Base-by-base conservation (phyloP, 2,113 vertebrate genomes). In the Indicator maculatus region DNA sequence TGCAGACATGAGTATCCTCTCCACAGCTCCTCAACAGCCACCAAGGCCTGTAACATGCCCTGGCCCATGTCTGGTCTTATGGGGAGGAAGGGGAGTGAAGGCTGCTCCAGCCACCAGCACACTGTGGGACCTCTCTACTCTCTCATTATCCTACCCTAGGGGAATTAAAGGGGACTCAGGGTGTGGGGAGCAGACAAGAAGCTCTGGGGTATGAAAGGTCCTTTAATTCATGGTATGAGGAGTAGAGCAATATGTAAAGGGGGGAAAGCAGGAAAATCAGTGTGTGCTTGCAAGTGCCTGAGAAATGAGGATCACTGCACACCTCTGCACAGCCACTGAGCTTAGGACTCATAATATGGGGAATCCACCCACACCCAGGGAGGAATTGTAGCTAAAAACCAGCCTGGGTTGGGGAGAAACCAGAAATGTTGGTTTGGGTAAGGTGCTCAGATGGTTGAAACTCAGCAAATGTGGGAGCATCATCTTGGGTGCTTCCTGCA, bases 401-500 rank as follows among this genome's bases (percentile, higher is more conserved):
- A 77, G 15, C 12, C 53, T 26, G 19, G 17, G 1, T 6, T 56
- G 38, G 47, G 12, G 36, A 72, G 63, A 67, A 82, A 9, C 0
- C 30, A 11, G 41, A 5, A 59, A 5, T 0, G 3, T 2, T 19
- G 47, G 2, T 18, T 16, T 20, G 61, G 41, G 24, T 23, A 3
- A 33, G 8, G 1, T 1, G 1, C 12, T 12, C n/a, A 14, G 69
- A 24, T 1, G 5, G 30, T 2, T 38, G 41, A 38, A 27, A 58
- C 27, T 27, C 89, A 79, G 71, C 71, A 41, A 12, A 53, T 0
- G 1, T 4, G n/a, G 33, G 30, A 72, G 12, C 71, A 38, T 1
- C 31, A 1, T 8, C n/a, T 15, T 2, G 2, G 58, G 30, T 1
- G 1, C 71, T 2, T 1, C 4, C 66, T 12, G 0, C 5, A 2